phyloP scores from a whole-genome alignment of 2,888 invertebrate genomes.

The Pemphredon lugubris region DNA sequence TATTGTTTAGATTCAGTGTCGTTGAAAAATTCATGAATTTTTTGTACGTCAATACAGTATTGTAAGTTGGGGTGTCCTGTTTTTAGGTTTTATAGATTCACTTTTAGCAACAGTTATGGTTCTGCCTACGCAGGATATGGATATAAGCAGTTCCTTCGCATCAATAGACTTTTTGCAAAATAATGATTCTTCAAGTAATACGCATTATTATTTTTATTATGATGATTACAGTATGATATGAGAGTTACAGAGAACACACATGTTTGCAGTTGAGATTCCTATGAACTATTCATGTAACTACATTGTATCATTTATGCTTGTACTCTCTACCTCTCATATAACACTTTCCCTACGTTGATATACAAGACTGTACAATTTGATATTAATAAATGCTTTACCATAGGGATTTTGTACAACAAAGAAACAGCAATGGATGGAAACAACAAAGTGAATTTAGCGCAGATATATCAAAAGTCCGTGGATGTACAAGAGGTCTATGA shows the following conservation, averaged over 20 bases:
- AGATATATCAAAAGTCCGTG: background rate
- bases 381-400: conserved; percentile 9
- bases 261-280: background rate
- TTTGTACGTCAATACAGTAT: background rate
- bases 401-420: conserved; percentile 21
- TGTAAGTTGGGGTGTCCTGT: no score
- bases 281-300: background rate
- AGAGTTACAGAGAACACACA: conserved; percentile 21
- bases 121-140: conserved; percentile 64
- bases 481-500: conserved; percentile 15
- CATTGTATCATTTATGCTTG: background rate
- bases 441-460: conserved; percentile 17
- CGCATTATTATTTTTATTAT: conserved; percentile 21
- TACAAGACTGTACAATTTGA: background rate
- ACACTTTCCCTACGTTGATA: background rate
- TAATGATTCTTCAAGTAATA: conserved; percentile 41
- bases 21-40: no score
- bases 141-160: conserved; percentile 61
- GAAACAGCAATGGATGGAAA: conserved; percentile 29
- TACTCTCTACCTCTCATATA: conserved; percentile 9
- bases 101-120: conserved; percentile 21
- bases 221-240: conserved; percentile 12
- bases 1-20: no score
- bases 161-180: conserved; percentile 15
- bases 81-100: background rate